These are phyloP conservation scores for Oreochromis grahami DNA, from an alignment of 2,797 vertebrate species.

Conservation along the genomic window DNA sequence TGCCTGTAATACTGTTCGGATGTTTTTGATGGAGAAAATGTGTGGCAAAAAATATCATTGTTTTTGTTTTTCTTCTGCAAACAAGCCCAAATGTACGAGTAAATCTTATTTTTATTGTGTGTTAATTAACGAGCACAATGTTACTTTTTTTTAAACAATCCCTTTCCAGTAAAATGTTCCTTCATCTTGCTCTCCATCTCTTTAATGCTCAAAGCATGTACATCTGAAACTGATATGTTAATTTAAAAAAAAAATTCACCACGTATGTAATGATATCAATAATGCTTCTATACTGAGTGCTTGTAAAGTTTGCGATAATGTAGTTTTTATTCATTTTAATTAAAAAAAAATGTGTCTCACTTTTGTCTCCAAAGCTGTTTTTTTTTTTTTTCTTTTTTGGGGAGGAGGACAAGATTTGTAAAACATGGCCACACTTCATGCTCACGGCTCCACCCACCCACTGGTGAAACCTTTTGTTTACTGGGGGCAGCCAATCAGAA, in stretches of 20 bases:
- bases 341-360: conserved; percentile 70
- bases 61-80: conserved; percentile 39
- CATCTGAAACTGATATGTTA: conserved; percentile 74
- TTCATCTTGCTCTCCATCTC: conserved; percentile 41
- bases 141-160: conserved; percentile 49
- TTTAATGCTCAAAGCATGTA: conserved; percentile 76
- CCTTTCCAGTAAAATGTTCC: conserved; percentile 54
- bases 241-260: conserved; percentile 69
- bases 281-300: conserved; percentile 74
- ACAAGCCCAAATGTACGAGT: conserved; percentile 54
- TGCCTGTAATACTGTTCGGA: conserved; percentile 57
- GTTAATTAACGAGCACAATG: conserved; percentile 67
- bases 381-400: background rate
- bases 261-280: conserved; percentile 69
- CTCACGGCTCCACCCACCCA: rapidly evolving
- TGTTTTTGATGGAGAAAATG: conserved; percentile 21
- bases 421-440: rapidly evolving
- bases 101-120: conserved; percentile 49
- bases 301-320: conserved; percentile 81
- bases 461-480: background rate
- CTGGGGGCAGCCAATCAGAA: rapidly evolving
- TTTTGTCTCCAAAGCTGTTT: conserved; percentile 8
- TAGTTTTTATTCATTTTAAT: conserved; percentile 85
- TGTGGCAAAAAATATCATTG: conserved; percentile 6
- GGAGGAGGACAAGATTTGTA: background rate